Conservation (phyloP, 2,888 invertebrate species). For the Mamestra brassicae region DNA sequence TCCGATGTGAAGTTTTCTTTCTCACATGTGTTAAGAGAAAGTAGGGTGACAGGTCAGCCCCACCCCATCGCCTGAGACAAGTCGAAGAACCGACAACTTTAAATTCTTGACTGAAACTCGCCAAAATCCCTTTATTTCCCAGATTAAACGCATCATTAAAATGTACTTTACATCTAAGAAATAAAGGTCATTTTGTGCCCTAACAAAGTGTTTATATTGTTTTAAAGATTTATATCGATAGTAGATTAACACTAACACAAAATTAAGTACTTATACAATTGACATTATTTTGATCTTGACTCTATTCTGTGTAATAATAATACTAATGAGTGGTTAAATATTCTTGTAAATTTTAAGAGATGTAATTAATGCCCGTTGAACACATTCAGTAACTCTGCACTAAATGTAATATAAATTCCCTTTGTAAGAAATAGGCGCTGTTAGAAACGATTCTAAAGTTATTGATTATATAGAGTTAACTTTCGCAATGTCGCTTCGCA, state of each 20-base stretch:
- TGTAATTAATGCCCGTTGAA: slow-evolving; percentile 85
- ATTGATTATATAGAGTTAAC: slow-evolving; percentile 80
- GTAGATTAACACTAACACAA: slow-evolving; percentile 62
- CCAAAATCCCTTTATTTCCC: slow-evolving; percentile 58
- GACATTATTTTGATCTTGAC: slow-evolving; percentile 68
- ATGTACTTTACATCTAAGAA: slow-evolving; percentile 34
- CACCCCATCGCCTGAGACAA: slow-evolving; percentile 36
- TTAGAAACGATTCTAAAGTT: slow-evolving; percentile 80
- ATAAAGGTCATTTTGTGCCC: slow-evolving; percentile 60
- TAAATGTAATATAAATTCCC: slow-evolving; percentile 85
- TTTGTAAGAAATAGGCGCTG: slow-evolving; percentile 82
- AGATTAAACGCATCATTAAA: slow-evolving; percentile 38
- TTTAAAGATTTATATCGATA: slow-evolving; percentile 59
- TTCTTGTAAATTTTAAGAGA: slow-evolving; percentile 80
- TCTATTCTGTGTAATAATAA: slow-evolving; percentile 66
- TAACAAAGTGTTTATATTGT: slow-evolving; percentile 62
- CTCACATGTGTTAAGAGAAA: slow-evolving; percentile 40
- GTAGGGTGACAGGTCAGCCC: slow-evolving; percentile 46
- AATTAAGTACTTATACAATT: slow-evolving; percentile 66
- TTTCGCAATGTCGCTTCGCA: slow-evolving; percentile 85
- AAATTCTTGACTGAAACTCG: slow-evolving; percentile 58
- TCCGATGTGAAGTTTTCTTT: slow-evolving; percentile 29
- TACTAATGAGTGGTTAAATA: slow-evolving; percentile 69
- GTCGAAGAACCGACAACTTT: slow-evolving; percentile 38
- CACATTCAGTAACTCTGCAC: slow-evolving; percentile 87